Evolutionary conservation across 2,797 vertebrate species (phyloP).

Genomic region (Acomys russatus): DNA sequence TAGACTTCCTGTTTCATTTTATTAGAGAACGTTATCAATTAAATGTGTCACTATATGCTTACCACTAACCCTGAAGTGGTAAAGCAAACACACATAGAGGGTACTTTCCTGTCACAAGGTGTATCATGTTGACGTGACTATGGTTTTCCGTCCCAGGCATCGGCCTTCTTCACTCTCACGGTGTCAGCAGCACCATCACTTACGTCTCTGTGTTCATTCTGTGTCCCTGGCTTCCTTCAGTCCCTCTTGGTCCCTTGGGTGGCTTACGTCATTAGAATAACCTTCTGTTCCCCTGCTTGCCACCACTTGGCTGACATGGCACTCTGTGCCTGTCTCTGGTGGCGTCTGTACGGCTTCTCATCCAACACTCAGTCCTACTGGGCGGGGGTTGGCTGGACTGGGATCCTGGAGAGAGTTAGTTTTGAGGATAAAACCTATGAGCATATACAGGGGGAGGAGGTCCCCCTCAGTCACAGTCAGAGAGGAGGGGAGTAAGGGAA

Average conservation of each 20-base stretch:
- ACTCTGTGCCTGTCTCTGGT: conserved; percentile 10
- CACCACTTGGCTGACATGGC: conserved; percentile 68
- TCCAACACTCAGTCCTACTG: background rate
- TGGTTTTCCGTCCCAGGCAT: background rate
- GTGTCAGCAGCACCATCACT: conserved; percentile 30
- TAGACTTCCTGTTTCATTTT: conserved; percentile 16
- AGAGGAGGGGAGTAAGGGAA: too few species aligned
- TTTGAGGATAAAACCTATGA: background rate
- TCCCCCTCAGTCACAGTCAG: too few species aligned
- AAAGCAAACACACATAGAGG: background rate
- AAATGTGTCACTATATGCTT: conserved; percentile 3
- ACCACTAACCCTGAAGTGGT: background rate
- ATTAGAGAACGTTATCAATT: background rate
- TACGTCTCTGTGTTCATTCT: conserved; percentile 36
- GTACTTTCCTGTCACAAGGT: background rate
- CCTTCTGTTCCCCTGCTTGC: conserved; percentile 73
- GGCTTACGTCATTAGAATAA: conserved; percentile 75
- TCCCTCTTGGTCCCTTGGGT: conserved; percentile 69
- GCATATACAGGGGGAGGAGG: too few species aligned
- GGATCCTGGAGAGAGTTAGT: conserved; percentile 43
- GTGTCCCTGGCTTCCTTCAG: conserved; percentile 23
- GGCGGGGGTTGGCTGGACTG: background rate
- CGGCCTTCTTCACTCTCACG: background rate
- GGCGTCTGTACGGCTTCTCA: conserved; percentile 19
- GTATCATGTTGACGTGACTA: background rate